Base-by-base conservation (phyloP, 2,888 invertebrate species). In the Ariolimax columbianus region DNA sequence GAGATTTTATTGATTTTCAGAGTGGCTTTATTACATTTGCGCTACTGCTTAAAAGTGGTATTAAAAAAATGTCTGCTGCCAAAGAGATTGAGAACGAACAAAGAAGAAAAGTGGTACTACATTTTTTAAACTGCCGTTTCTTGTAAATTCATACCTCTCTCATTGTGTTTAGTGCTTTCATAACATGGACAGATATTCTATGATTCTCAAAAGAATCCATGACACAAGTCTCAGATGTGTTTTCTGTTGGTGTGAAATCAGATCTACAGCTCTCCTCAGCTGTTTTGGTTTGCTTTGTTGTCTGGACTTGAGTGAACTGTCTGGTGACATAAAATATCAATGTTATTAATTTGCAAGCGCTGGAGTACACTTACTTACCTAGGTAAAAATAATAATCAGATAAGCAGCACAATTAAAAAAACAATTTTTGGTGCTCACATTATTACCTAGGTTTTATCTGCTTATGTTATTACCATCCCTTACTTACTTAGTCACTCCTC, bases 101-200 rank as follows among this genome's bases (percentile, higher is more conserved):
- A 47, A 47, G 47, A 7, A 55, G 2, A 55, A 6, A 55, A 6
- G 23, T 55, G 7, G n/a, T 55, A 55, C 9, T 55, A 17, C 23
- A 17, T 9, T 23, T 55, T 55, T 19, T 19, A 55, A 3, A 55
- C 9, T 17, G 3, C 23, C 3, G 19, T 55, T 55, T 19, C 47
- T 47, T 47, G 9, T 11, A 55, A 43, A 47, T 9, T 51, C 51
- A 23, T 51, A 75, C 75, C 51, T 75, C 33, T 75, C 75, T 75
- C 75, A 75, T 75, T 17, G 33, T 75, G n/a, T 75, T 51, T 51
- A 75, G 51, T 19, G 75, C 33, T 30, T 51, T 19, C 75, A 75
- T 75, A 9, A 75, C 11, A 75, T 75, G 75, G 33, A 33, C 33
- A 33, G 51, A 51, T 33, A n/a, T 33, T 51, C 33, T 75, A 51